Conservation (phyloP, 92 coral and sea anemone genomes). For the Zoanthus sansibaricus region DNA sequence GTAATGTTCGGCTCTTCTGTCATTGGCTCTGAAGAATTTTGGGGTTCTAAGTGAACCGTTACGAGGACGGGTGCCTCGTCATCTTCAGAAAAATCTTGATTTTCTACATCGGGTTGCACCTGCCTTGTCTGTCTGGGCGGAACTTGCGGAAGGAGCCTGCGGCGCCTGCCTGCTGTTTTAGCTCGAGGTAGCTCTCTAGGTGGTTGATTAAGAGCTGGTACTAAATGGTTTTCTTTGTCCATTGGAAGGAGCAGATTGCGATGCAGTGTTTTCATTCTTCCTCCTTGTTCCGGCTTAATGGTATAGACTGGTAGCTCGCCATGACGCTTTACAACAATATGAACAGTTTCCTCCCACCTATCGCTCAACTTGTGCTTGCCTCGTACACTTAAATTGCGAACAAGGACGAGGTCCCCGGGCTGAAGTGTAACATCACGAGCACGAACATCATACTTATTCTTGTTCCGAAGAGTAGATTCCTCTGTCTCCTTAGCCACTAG, state of each 20-base stretch:
- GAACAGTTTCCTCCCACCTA: neutral
- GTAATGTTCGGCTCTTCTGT: no score
- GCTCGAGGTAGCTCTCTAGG: neutral
- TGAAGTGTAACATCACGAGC: no score
- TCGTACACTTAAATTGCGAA: no score
- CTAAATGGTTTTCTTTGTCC: neutral
- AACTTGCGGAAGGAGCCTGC: neutral
- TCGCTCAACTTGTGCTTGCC: constrained; percentile 27
- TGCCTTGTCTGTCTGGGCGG: neutral
- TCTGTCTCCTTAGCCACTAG: neutral
- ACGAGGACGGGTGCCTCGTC: no score
- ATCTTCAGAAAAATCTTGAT: no score
- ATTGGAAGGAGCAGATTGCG: constrained; percentile 6
- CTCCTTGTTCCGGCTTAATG: neutral
- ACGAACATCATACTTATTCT: neutral
- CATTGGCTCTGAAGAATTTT: no score
- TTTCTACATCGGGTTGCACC: neutral
- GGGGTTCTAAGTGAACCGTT: no score
- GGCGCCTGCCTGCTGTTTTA: neutral
- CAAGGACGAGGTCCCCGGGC: no score
- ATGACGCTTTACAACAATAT: neutral
- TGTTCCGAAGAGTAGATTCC: neutral
- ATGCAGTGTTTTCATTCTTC: neutral
- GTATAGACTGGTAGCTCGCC: neutral
- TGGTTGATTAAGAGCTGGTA: neutral